Percentiles rank a stretch among this genome's conserved stretches.
phyloP scores from a whole-genome alignment of 2,113 vertebrate species.

The Pelobates fuscus region DNA sequence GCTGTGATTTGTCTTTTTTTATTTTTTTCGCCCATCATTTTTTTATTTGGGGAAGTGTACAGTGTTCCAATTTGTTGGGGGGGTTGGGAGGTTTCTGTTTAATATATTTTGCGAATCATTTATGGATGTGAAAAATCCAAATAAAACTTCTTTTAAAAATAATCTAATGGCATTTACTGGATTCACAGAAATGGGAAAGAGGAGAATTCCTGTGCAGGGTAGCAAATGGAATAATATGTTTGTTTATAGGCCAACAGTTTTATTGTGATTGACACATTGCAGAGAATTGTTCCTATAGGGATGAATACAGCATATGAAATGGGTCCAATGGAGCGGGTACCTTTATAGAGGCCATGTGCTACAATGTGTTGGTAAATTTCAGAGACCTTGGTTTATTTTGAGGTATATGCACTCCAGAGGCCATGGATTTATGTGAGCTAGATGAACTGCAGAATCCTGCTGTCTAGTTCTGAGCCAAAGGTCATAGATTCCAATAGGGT shows the following conservation, averaged over 20 bases:
- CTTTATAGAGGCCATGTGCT: no score
- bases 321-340: not conserved
- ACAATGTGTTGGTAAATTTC: no score
- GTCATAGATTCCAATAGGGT: no score
- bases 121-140: constrained; percentile 47
- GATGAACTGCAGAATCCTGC: no score
- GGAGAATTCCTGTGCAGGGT: no score
- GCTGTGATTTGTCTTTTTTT: constrained; percentile 25
- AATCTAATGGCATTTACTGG: not conserved
- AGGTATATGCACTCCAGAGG: no score
- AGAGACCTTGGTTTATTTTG: no score
- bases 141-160: constrained; percentile 49
- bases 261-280: no score
- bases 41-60: constrained; percentile 39
- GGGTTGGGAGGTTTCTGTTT: constrained; percentile 40
- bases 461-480: no score
- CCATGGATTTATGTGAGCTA: no score
- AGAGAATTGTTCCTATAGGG: not conserved
- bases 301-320: not conserved
- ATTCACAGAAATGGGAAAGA: not conserved
- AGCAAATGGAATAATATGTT: no score
- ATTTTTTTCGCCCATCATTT: not conserved
- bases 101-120: constrained; percentile 49
- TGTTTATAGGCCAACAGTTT: no score
- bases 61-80: constrained; percentile 42